Conservation (phyloP, 2,113 vertebrate species). For the Pangasianodon gigas region DNA sequence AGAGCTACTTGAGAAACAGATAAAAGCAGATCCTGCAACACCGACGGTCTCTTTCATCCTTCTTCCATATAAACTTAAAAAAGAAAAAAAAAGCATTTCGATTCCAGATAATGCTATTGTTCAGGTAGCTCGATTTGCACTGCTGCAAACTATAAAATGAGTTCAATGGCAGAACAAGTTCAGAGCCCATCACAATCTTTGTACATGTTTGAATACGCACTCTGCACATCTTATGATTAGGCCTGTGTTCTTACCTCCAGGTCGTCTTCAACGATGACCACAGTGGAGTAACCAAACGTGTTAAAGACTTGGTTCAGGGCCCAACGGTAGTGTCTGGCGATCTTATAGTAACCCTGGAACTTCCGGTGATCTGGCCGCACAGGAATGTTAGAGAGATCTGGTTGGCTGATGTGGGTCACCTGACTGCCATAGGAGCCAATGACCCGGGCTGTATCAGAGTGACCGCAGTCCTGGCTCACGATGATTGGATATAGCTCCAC, state of each 20-base stretch:
- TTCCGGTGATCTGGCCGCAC: conserved; percentile 88
- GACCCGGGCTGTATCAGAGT: conserved; percentile 82
- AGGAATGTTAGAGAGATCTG: conserved; percentile 76
- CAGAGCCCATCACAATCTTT: not conserved
- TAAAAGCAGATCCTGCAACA: conserved; percentile 28
- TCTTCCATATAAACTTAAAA: not conserved
- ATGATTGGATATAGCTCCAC: conserved; percentile 81
- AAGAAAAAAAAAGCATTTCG: not conserved
- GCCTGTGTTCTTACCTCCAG: conserved; percentile 75
- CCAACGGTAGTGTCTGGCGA: conserved; percentile 91
- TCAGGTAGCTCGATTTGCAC: not conserved
- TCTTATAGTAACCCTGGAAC: conserved; percentile 93
- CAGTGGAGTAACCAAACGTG: conserved; percentile 75
- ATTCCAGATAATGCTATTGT: not conserved
- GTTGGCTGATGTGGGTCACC: conserved; percentile 82
- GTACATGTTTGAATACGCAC: not conserved
- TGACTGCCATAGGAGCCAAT: conserved; percentile 84
- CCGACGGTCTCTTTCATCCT: conserved; percentile 23
- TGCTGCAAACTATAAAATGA: not conserved
- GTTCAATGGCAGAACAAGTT: not conserved
- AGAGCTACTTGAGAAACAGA: conserved; percentile 42
- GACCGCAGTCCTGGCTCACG: conserved; percentile 93
- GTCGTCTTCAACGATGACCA: conserved; percentile 93
- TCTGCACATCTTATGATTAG: not conserved
- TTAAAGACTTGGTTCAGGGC: conserved; percentile 87